Percentiles rank a stretch among this genome's conserved stretches.
Evolutionary conservation across 2,113 vertebrate genomes (phyloP).

Genomic region (Cynoglossus semilaevis): DNA sequence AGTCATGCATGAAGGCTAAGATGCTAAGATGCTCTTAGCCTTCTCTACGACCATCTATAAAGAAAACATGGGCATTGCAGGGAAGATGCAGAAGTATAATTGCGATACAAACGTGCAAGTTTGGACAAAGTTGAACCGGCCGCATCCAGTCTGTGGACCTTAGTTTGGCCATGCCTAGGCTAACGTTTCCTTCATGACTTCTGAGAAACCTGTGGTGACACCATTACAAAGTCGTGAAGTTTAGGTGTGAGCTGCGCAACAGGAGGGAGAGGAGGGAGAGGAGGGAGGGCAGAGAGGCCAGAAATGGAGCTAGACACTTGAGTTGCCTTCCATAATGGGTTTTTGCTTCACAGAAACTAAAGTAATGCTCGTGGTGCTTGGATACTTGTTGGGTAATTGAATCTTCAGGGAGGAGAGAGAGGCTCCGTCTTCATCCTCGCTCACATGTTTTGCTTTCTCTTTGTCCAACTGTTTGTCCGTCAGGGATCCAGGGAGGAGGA

Average conservation of each 20-base stretch:
- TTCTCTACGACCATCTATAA: too few species aligned
- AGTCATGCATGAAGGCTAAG: too few species aligned
- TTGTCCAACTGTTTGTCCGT: slow-evolving; percentile 19
- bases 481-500: slow-evolving; percentile 86
- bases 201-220: slow-evolving; percentile 43
- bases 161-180: too few species aligned
- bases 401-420: slow-evolving; percentile 31
- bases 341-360: slow-evolving; percentile 38
- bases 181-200: slow-evolving; percentile 45
- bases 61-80: too few species aligned
- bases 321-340: slow-evolving; percentile 16
- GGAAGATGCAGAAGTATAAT: too few species aligned
- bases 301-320: background rate
- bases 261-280: background rate
- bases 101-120: too few species aligned
- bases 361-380: slow-evolving; percentile 22
- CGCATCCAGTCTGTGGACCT: too few species aligned
- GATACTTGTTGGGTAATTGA: slow-evolving; percentile 18
- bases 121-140: too few species aligned
- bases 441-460: slow-evolving; percentile 34
- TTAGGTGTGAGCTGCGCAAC: slow-evolving; percentile 5
- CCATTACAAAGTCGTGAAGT: slow-evolving; percentile 58
- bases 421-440: slow-evolving; percentile 14
- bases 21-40: too few species aligned
- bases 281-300: background rate